phyloP scores from a whole-genome alignment of 1,140 invertebrate species.

The Drosophila seguyi region DNA sequence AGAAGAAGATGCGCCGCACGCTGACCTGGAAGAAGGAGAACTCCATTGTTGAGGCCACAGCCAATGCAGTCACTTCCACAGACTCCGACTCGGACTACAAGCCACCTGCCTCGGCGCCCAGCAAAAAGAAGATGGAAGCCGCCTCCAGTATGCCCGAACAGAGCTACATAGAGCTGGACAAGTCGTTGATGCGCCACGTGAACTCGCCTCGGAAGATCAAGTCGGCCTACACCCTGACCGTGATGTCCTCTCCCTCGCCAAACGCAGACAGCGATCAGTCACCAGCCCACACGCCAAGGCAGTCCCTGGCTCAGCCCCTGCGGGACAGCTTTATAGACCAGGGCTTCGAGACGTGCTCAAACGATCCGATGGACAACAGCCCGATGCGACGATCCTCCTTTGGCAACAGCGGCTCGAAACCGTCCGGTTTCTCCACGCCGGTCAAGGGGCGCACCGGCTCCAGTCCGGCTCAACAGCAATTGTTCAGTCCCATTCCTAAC shows the following conservation, averaged over 20 bases:
- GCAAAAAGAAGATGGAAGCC: conserved; percentile 51
- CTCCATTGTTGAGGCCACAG: conserved; percentile 71
- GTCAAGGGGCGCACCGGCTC: conserved; percentile 45
- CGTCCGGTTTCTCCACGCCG: conserved; percentile 67
- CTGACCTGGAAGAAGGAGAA: conserved; percentile 81
- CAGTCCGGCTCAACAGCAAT: conserved; percentile 56
- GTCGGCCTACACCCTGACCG: conserved; percentile 68
- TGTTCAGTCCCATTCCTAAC: conserved; percentile 58
- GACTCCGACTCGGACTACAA: conserved; percentile 75
- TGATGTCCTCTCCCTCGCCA: conserved; percentile 72
- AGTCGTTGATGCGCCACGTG: conserved; percentile 62
- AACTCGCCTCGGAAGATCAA: conserved; percentile 77
- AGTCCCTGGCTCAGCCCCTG: conserved; percentile 47
- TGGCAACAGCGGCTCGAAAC: conserved; percentile 27
- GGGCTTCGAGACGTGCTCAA: conserved; percentile 80
- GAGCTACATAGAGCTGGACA: conserved; percentile 70
- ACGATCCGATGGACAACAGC: conserved; percentile 68
- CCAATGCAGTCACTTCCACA: conserved; percentile 62
- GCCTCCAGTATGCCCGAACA: conserved; percentile 35
- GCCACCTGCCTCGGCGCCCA: not conserved
- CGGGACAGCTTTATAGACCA: conserved; percentile 75
- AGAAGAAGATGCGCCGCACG: conserved; percentile 81
- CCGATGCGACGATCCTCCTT: conserved; percentile 49
- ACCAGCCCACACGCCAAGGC: conserved; percentile 49
- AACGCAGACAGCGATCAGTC: conserved; percentile 74